Evolutionary conservation across 2,797 vertebrate genomes (phyloP).

Genomic region (Cryptoprocta ferox): DNA sequence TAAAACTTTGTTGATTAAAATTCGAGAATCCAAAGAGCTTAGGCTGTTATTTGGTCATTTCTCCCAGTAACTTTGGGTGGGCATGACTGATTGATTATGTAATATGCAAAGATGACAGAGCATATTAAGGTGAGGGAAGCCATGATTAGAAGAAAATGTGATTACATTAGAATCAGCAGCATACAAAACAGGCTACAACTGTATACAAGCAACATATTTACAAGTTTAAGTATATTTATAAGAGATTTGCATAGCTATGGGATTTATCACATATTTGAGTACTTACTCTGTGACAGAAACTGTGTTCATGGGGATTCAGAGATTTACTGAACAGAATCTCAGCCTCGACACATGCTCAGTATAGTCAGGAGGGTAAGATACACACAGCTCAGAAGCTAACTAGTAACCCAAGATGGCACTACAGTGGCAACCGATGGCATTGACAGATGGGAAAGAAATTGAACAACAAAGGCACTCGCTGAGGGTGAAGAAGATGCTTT

Average conservation of each 20-base stretch:
- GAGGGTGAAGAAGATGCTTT: neutral
- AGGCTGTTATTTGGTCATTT: neutral
- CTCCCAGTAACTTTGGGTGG: neutral
- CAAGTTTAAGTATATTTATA: neutral
- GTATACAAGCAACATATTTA: neutral
- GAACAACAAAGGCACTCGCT: neutral
- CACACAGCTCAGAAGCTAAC: neutral
- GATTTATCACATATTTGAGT: conserved; percentile 9
- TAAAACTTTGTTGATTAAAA: neutral
- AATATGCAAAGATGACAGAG: neutral
- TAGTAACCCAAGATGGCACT: neutral
- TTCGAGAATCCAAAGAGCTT: conserved; percentile 19
- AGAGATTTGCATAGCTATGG: neutral
- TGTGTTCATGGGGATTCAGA: neutral
- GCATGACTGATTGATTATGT: neutral
- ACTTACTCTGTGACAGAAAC: neutral
- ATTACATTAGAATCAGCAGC: conserved; percentile 6
- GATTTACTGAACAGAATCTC: neutral
- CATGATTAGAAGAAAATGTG: neutral
- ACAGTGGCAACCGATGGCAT: neutral
- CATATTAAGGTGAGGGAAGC: neutral
- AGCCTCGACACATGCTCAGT: neutral
- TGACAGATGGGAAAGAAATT: neutral
- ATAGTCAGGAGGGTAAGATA: neutral
- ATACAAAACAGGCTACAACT: neutral